Evolutionary conservation across 2,888 invertebrate species (phyloP).

Genomic region (Caenorhabditis becei): DNA sequence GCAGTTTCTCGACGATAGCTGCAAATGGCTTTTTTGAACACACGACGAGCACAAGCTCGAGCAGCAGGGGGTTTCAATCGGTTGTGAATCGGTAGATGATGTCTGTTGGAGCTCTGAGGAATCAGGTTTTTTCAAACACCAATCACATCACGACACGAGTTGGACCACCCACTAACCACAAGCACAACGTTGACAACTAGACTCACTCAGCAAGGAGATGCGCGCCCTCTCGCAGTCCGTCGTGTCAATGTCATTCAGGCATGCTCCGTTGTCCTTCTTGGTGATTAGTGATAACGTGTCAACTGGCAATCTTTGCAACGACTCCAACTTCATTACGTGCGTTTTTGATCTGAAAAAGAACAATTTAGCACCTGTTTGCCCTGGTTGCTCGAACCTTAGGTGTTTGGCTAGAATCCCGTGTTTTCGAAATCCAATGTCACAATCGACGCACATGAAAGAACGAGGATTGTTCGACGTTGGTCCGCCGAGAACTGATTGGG

Average conservation of each 20-base stretch:
- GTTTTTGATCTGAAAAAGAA: constrained; percentile 82
- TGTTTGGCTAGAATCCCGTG: constrained; percentile 98
- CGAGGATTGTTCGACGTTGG: constrained; percentile 87
- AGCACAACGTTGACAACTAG: not conserved
- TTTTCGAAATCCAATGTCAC: constrained; percentile 93
- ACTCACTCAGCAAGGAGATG: constrained; percentile 68
- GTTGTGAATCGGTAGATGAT: not conserved
- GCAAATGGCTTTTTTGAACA: constrained; percentile 11
- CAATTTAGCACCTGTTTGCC: constrained; percentile 12
- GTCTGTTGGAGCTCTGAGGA: not conserved
- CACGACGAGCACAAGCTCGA: not conserved
- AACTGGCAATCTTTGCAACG: constrained; percentile 91
- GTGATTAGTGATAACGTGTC: constrained; percentile 94
- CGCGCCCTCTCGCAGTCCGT: constrained; percentile 94
- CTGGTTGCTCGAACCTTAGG: constrained; percentile 87
- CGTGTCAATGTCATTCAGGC: constrained; percentile 95
- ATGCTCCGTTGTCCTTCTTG: constrained; percentile 86
- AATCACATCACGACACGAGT: constrained; percentile 26
- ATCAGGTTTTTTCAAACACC: not conserved
- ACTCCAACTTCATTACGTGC: constrained; percentile 83
- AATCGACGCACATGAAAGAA: constrained; percentile 96
- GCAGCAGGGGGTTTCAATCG: not conserved
- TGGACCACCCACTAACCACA: constrained; percentile 2
- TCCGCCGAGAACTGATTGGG: constrained; percentile 69
- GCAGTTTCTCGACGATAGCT: constrained; percentile 49